phyloP scores from a whole-genome alignment of 2,797 vertebrate species.

The Falco rusticolus region DNA sequence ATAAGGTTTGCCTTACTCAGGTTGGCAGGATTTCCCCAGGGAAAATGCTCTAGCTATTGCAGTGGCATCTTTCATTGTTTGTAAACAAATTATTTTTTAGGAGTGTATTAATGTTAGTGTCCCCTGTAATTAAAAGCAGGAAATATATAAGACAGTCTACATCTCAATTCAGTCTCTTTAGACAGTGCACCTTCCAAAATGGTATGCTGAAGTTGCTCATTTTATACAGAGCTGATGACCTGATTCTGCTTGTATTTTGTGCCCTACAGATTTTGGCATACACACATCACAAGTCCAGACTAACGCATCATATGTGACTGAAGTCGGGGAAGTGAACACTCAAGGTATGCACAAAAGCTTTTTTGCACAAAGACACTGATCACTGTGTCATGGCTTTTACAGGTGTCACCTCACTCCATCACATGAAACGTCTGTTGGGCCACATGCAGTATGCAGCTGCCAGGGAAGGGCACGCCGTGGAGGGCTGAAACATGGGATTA shows the following conservation, averaged over 20 bases:
- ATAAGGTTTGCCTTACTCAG: not conserved
- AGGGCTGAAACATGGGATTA: not conserved
- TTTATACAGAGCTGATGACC: not conserved
- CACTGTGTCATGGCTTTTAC: not conserved
- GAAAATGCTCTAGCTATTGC: not conserved
- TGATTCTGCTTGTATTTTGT: not conserved
- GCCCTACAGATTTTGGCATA: not conserved
- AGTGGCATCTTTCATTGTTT: not conserved
- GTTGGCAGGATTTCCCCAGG: not conserved
- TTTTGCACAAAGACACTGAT: not conserved
- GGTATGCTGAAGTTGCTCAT: not conserved
- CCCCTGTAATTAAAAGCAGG: not conserved
- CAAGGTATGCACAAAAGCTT: not conserved
- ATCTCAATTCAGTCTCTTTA: not conserved
- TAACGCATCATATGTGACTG: not conserved
- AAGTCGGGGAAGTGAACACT: not conserved
- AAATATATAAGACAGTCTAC: not conserved
- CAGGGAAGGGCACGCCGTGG: not conserved
- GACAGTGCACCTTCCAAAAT: not conserved
- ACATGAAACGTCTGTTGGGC: not conserved
- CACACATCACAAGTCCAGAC: not conserved
- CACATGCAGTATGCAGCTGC: not conserved
- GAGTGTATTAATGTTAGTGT: not conserved
- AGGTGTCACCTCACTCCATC: not conserved
- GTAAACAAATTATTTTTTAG: not conserved